A percentile compares a stretch with the other conserved stretches of the same genome.
Evolutionary conservation across 2,797 vertebrate genomes (phyloP).

Genomic region (Hydrocynus forskahlii): DNA sequence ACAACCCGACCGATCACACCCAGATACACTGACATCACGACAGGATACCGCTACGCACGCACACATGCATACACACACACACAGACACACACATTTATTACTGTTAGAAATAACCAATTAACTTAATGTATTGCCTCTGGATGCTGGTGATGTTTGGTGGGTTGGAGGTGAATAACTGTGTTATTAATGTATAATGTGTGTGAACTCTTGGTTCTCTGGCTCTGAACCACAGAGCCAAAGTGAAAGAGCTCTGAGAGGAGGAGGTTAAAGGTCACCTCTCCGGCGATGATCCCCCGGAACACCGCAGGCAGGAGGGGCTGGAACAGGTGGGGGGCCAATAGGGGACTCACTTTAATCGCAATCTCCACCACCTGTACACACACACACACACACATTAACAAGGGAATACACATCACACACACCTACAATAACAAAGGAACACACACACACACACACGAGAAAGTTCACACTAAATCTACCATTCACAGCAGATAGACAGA

Average conservation of each 20-base stretch:
- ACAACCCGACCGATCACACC: constrained; percentile 91
- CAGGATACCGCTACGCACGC: constrained; percentile 85
- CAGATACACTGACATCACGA: constrained; percentile 96
- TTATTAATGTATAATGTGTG: too few species aligned
- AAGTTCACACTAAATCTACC: too few species aligned
- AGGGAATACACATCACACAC: neutral
- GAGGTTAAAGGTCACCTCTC: constrained; percentile 84
- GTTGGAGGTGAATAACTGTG: too few species aligned
- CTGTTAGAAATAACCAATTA: too few species aligned
- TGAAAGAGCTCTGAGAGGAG: too few species aligned
- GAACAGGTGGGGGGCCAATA: constrained; percentile 90
- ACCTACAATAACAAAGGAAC: too few species aligned
- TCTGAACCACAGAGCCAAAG: too few species aligned
- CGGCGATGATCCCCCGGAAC: constrained; percentile 89
- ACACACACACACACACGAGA: constrained; percentile 44
- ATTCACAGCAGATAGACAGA: too few species aligned
- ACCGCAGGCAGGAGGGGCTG: constrained; percentile 89
- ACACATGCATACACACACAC: constrained; percentile 45
- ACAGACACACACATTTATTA: too few species aligned
- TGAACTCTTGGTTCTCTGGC: too few species aligned
- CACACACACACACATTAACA: neutral
- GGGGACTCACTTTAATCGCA: constrained; percentile 90
- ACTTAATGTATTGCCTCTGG: too few species aligned
- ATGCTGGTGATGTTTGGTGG: too few species aligned
- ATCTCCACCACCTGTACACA: constrained; percentile 90